Conservation (phyloP, 92 coral and sea anemone genomes). For the Actinostola sp. region DNA sequence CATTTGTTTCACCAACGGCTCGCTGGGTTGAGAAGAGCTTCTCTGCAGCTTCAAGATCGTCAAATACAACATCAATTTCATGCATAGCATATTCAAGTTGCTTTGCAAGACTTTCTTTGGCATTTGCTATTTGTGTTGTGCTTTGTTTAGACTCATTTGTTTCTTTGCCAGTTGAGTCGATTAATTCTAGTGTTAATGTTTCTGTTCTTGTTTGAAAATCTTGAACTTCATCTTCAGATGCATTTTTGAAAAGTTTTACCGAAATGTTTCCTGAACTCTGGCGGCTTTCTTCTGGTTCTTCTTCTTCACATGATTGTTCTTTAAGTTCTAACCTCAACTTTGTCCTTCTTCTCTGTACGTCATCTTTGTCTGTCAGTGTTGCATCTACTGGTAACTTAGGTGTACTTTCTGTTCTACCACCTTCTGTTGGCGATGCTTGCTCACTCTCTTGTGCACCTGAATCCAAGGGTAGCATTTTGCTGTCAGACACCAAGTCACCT, state of each 20-base stretch:
- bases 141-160: neutral
- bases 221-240: neutral
- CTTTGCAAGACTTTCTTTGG: constrained; percentile 2
- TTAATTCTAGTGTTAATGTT: neutral
- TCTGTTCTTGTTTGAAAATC: neutral
- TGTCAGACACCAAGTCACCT: too few relatives aligned
- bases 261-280: neutral
- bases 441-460: too few relatives aligned
- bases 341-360: neutral
- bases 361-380: neutral
- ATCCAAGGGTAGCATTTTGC: too few relatives aligned
- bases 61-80: constrained; percentile 63
- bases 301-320: neutral
- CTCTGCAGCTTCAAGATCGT: constrained; percentile 74
- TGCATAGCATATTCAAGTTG: constrained; percentile 64
- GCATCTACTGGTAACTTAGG: neutral
- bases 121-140: neutral
- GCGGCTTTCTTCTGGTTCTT: neutral
- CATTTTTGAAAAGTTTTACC: too few relatives aligned
- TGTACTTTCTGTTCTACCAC: neutral
- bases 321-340: neutral
- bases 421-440: too few relatives aligned
- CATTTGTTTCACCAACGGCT: constrained; percentile 73
- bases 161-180: neutral
- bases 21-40: constrained; percentile 82